A percentile compares a stretch with the other conserved stretches of the same genome.
Conservation (phyloP, 2,113 vertebrate genomes). For the Polyodon spathula region DNA sequence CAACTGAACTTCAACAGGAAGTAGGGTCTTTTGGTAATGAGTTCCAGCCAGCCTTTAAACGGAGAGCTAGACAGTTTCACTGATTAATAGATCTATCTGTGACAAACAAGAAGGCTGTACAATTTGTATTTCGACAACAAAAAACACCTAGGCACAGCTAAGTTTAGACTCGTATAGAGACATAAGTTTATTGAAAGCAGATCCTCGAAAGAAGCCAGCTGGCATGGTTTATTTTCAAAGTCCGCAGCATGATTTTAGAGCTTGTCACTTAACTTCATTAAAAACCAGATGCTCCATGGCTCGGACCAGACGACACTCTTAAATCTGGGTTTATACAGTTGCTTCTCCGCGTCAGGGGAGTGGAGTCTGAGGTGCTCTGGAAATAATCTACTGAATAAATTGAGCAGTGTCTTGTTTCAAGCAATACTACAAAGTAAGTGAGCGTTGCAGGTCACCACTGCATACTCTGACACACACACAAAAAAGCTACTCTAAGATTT, state of each 20-base stretch:
- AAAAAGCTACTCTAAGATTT: conserved; percentile 35
- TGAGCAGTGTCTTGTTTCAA: conserved; percentile 34
- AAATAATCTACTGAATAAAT: conserved; percentile 35
- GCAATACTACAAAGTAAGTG: conserved; percentile 20
- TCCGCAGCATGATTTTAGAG: conserved; percentile 46
- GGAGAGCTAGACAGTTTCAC: conserved; percentile 41
- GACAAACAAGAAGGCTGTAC: conserved; percentile 54
- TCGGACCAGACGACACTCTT: conserved; percentile 28
- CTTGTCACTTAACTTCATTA: conserved; percentile 48
- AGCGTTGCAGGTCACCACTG: conserved; percentile 38
- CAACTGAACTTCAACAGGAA: conserved; percentile 59
- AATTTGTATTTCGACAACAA: conserved; percentile 48
- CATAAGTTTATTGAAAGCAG: background rate
- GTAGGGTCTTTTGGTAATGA: conserved; percentile 64
- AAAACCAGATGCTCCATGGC: conserved; percentile 61
- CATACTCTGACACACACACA: conserved; percentile 31
- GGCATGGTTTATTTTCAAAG: conserved; percentile 46
- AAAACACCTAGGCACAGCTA: conserved; percentile 40
- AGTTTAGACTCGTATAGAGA: conserved; percentile 34
- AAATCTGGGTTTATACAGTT: conserved; percentile 48
- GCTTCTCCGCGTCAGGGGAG: conserved; percentile 40
- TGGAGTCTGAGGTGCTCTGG: conserved; percentile 39
- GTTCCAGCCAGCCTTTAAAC: conserved; percentile 64
- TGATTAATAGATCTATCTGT: conserved; percentile 43
- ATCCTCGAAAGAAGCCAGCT: conserved; percentile 46